These are phyloP conservation scores for Lacerta agilis DNA, from an alignment of 2,797 vertebrate species.

Conservation along the genomic window DNA sequence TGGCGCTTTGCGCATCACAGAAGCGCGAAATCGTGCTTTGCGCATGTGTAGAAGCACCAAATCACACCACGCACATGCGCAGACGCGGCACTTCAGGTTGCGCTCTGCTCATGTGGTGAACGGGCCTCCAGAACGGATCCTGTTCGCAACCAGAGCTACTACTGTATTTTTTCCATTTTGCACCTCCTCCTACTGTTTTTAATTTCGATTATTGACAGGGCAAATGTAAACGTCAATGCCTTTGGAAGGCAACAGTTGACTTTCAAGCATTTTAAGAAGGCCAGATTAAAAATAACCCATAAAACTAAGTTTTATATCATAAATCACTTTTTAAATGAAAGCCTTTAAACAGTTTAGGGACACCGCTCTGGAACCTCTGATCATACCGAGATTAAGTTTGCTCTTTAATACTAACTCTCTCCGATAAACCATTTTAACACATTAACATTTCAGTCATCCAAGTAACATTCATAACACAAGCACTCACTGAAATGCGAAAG, in stretches of 20 bases:
- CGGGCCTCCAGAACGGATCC: no score
- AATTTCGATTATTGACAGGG: neutral
- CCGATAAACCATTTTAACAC: constrained; percentile 2
- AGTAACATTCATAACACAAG: constrained; percentile 1
- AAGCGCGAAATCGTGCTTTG: no score
- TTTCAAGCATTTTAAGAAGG: neutral
- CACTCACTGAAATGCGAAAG: neutral
- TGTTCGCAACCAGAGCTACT: no score
- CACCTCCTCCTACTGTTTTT: neutral
- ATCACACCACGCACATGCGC: no score
- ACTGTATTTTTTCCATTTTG: no score
- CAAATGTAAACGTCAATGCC: neutral
- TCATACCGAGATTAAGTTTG: constrained; percentile 11
- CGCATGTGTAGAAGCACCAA: no score
- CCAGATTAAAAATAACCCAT: neutral
- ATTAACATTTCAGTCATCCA: constrained; percentile 12
- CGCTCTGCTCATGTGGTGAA: no score
- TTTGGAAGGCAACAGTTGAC: neutral
- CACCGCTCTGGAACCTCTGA: neutral
- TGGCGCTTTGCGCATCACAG: no score
- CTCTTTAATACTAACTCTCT: constrained; percentile 1
- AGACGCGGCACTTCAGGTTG: no score
- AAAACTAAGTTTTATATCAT: neutral
- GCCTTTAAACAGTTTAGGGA: neutral
- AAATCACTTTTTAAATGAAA: neutral